Percentiles rank a stretch among this genome's conserved stretches.
These are phyloP conservation scores for Phymorhynchus buccinoides DNA, from an alignment of 1,140 invertebrate genomes.

Conservation along the genomic window DNA sequence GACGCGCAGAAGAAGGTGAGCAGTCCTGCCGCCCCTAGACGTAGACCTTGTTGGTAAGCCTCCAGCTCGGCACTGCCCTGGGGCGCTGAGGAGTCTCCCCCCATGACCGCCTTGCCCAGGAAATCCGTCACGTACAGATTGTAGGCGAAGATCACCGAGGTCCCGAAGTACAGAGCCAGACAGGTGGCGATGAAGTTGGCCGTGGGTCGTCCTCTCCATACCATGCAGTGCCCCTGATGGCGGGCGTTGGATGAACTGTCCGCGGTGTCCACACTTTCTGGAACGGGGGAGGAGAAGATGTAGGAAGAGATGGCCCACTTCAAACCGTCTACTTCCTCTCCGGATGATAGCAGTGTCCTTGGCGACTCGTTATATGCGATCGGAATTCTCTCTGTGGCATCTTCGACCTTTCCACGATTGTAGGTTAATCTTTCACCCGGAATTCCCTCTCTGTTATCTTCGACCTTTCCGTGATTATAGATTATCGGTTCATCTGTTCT, in stretches of 20 bases:
- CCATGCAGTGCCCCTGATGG: too few species aligned
- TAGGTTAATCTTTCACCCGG: too few species aligned
- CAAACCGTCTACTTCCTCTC: too few species aligned
- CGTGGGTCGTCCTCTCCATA: neutral
- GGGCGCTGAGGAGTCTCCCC: neutral
- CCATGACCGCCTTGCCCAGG: slow-evolving; percentile 2
- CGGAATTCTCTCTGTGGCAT: too few species aligned
- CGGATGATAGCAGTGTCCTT: neutral
- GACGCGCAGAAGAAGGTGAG: neutral
- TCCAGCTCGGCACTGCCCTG: neutral
- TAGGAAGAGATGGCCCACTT: too few species aligned
- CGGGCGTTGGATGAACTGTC: too few species aligned
- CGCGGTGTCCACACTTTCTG: too few species aligned
- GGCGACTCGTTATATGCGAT: too few species aligned
- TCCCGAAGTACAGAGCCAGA: neutral
- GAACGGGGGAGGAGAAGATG: too few species aligned
- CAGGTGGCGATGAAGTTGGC: neutral
- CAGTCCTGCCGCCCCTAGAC: neutral
- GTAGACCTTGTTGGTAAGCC: neutral
- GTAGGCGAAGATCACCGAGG: neutral
- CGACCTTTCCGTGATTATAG: too few species aligned
- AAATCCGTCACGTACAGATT: slow-evolving; percentile 19
- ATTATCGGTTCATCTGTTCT: neutral
- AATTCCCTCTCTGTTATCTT: too few species aligned
- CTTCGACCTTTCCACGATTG: too few species aligned